Conservation (phyloP, 1,140 invertebrate genomes). For the Tetragonula clypearis region DNA sequence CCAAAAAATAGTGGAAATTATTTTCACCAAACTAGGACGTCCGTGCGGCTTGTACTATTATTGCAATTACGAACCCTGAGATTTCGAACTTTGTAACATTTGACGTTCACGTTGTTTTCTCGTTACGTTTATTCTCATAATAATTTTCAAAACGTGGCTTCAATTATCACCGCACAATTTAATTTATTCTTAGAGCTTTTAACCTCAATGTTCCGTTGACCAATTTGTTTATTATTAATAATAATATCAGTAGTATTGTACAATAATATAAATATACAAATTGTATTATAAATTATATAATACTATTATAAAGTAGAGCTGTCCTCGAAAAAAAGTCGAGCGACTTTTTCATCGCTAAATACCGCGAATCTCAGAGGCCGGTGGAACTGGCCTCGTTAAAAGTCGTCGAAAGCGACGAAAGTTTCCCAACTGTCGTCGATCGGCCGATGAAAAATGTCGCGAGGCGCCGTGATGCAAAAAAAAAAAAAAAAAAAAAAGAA, state of each 20-base stretch:
- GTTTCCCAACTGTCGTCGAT: not conserved
- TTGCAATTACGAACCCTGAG: not conserved
- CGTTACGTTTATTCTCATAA: not conserved
- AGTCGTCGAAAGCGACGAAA: too few relatives aligned
- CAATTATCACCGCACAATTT: not conserved
- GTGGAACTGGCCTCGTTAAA: not conserved
- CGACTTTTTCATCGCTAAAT: not conserved
- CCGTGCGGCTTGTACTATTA: too few relatives aligned
- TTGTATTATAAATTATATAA: not conserved
- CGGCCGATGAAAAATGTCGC: not conserved
- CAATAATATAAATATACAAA: too few relatives aligned
- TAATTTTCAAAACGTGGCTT: not conserved
- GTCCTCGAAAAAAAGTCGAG: not conserved
- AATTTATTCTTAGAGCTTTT: not conserved
- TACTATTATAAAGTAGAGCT: not conserved
- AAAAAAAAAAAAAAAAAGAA: constrained; percentile 21
- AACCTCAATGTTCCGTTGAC: too few relatives aligned
- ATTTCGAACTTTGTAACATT: not conserved
- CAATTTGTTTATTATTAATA: too few relatives aligned
- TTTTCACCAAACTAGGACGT: not conserved
- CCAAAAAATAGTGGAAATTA: not conserved
- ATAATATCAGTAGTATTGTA: too few relatives aligned
- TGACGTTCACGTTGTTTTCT: not conserved
- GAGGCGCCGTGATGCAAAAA: not conserved
- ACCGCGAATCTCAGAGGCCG: not conserved